Evolutionary conservation across 1,140 invertebrate genomes (phyloP).

Genomic region (Macrostomum lignano): DNA sequence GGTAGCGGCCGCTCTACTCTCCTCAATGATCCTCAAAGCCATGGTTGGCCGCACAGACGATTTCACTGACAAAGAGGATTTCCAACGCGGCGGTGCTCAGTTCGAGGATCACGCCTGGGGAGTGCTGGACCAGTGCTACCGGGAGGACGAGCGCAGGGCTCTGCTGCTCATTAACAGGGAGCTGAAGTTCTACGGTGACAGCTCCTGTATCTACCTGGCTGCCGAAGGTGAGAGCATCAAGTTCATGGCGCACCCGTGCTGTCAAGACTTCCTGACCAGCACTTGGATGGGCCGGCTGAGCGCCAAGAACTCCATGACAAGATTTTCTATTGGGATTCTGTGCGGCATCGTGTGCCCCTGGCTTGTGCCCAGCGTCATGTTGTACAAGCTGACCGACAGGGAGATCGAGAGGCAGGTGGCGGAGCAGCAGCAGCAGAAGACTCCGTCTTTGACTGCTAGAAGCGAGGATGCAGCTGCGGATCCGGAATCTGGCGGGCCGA

Average conservation of each 20-base stretch:
- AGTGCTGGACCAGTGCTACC: constrained; percentile 21
- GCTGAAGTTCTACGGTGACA: constrained; percentile 8
- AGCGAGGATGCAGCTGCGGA: no score
- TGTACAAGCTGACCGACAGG: no score
- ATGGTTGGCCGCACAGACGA: constrained; percentile 9
- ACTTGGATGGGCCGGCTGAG: constrained; percentile 4
- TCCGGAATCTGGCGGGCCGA: no score
- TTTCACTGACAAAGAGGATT: constrained; percentile 7
- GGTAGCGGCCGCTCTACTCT: constrained; percentile 18
- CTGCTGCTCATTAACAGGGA: constrained; percentile 15
- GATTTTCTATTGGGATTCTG: no score
- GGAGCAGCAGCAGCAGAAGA: no score
- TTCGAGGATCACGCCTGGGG: constrained; percentile 8
- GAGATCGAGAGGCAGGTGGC: no score
- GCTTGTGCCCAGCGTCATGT: no score
- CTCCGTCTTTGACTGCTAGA: no score
- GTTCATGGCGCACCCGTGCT: constrained; percentile 6
- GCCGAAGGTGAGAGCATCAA: constrained; percentile 5
- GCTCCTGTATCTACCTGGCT: constrained; percentile 4
- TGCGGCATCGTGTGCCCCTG: no score
- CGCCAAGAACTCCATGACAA: constrained; percentile 3
- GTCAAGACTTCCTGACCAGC: constrained; percentile 6
- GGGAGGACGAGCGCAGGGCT: constrained; percentile 17
- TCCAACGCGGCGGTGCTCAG: not conserved
- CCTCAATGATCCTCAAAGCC: constrained; percentile 13